phyloP scores from a whole-genome alignment of 2,888 invertebrate genomes.

The Drosophila subquinaria region DNA sequence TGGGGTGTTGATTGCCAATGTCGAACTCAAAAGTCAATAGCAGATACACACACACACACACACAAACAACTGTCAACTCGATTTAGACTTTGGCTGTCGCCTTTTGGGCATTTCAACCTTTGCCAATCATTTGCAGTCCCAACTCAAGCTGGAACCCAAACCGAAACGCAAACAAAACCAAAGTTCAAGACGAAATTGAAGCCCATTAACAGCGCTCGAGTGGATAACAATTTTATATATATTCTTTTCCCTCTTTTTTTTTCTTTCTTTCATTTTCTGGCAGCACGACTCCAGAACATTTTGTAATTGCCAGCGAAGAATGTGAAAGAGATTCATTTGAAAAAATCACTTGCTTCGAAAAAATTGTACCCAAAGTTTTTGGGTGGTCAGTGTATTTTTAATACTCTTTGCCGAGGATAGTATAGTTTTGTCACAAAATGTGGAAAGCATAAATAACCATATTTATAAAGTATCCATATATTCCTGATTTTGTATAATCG shows the following conservation, averaged over 20 bases:
- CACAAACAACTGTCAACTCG: conserved; percentile 50
- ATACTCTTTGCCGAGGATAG: background rate
- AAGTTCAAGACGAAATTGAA: conserved; percentile 47
- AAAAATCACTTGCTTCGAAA: conserved; percentile 49
- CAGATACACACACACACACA: conserved; percentile 44
- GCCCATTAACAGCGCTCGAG: conserved; percentile 74
- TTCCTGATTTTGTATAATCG: too few relatives aligned
- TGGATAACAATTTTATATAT: conserved; percentile 52
- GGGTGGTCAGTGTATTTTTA: conserved; percentile 28
- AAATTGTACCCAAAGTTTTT: conserved; percentile 53
- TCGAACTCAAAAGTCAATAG: conserved; percentile 61
- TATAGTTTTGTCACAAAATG: background rate
- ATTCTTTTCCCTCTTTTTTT: background rate
- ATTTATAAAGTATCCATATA: background rate
- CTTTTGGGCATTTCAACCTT: conserved; percentile 50
- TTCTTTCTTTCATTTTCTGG: conserved; percentile 2
- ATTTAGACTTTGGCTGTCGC: conserved; percentile 27
- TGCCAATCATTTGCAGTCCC: conserved; percentile 64
- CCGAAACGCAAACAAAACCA: conserved; percentile 41
- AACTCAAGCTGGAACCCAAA: conserved; percentile 16
- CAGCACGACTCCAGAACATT: conserved; percentile 28
- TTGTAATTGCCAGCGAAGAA: conserved; percentile 50
- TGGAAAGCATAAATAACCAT: background rate
- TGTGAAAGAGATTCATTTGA: conserved; percentile 43
- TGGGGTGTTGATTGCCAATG: conserved; percentile 62